A percentile compares a stretch with the other conserved stretches of the same genome.
Conservation (phyloP, 2,888 invertebrate genomes). For the Eulithis prunata region DNA sequence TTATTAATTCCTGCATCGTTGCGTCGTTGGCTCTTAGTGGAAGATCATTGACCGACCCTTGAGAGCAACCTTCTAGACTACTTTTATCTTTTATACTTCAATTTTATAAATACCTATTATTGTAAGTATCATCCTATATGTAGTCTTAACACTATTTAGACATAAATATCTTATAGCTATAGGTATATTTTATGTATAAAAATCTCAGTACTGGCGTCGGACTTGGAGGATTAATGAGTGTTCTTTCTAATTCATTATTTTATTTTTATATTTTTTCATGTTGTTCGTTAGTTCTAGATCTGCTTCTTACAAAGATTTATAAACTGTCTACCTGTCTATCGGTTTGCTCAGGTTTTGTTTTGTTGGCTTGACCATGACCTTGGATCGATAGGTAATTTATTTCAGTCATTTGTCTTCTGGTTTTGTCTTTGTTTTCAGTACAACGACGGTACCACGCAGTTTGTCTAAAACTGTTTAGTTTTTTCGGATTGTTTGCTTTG, state of each 20-base stretch:
- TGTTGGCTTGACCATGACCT: not conserved
- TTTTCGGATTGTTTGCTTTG: no score
- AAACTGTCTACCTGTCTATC: conserved; percentile 2
- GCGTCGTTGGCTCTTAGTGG: conserved; percentile 20
- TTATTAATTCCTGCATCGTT: conserved; percentile 27
- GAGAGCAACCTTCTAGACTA: conserved; percentile 41
- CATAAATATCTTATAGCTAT: no score
- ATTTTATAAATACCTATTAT: no score
- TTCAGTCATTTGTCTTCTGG: conserved; percentile 1
- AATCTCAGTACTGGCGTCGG: no score
- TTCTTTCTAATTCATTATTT: no score
- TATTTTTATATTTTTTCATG: not conserved
- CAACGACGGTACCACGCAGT: no score
- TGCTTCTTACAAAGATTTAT: not conserved
- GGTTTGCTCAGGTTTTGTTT: not conserved
- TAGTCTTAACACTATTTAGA: no score
- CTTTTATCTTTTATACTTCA: conserved; percentile 9
- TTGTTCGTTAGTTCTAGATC: not conserved
- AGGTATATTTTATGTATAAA: no score
- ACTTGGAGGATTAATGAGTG: no score
- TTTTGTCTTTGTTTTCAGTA: not conserved
- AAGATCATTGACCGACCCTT: conserved; percentile 53
- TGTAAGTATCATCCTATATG: not conserved
- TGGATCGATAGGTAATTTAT: conserved; percentile 5
- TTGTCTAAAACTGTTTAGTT: no score